These are phyloP conservation scores for Ceratina japonica DNA, from an alignment of 1,140 invertebrate species.

Conservation along the genomic window DNA sequence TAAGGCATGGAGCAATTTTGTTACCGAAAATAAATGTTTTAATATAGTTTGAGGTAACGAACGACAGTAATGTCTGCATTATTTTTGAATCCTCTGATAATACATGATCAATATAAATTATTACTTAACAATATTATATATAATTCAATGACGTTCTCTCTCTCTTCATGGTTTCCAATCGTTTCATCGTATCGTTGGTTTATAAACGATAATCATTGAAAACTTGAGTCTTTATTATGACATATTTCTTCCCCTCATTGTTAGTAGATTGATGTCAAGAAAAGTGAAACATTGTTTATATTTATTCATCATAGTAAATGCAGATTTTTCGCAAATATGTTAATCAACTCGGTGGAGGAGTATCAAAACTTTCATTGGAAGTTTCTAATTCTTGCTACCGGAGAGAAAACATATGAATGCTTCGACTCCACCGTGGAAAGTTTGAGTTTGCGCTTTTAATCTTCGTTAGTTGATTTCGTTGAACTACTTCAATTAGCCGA, in stretches of 20 bases:
- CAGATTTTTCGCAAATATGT: background rate
- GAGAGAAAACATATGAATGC: background rate
- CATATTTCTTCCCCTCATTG: no score
- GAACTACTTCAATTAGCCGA: constrained; percentile 11
- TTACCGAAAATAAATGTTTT: background rate
- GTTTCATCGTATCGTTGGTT: no score
- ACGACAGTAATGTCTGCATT: background rate
- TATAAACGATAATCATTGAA: no score
- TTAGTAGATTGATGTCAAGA: no score
- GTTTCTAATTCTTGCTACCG: background rate
- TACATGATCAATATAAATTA: no score
- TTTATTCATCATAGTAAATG: background rate
- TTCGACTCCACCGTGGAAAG: constrained; percentile 10
- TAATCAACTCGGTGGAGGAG: background rate
- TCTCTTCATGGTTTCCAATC: no score
- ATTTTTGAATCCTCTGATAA: no score
- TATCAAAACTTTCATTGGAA: background rate
- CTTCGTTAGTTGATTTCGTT: background rate
- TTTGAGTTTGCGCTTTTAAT: constrained; percentile 10
- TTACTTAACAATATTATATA: no score
- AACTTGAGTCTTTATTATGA: no score
- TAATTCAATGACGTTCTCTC: no score
- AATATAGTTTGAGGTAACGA: background rate
- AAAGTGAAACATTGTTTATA: background rate
- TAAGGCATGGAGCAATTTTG: background rate